Percentiles rank a stretch among this genome's conserved stretches.
Evolutionary conservation across 2,113 vertebrate species (phyloP).

Genomic region (Xiphophorus couchianus): DNA sequence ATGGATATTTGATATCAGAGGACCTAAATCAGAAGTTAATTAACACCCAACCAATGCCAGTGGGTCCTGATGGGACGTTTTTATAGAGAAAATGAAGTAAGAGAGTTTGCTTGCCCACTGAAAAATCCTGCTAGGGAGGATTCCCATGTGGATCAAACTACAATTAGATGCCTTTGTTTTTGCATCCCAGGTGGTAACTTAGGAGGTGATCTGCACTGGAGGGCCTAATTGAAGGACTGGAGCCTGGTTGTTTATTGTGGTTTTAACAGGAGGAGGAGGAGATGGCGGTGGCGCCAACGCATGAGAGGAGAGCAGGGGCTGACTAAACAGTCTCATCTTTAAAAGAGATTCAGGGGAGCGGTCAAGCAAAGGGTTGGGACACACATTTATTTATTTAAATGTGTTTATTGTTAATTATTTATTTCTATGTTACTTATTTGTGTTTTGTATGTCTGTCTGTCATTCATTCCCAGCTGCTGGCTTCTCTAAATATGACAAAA

Average conservation of each 20-base stretch:
- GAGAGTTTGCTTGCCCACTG: not conserved
- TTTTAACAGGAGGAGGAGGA: no score
- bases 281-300: not conserved
- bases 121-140: not conserved
- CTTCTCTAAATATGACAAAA: not conserved
- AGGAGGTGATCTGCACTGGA: no score
- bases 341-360: not conserved
- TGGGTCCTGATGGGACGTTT: not conserved
- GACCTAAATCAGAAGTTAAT: not conserved
- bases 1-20: not conserved
- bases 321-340: not conserved
- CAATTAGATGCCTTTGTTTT: not conserved
- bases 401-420: not conserved
- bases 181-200: slow-evolving; percentile 1
- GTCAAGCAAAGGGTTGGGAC: not conserved
- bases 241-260: no score
- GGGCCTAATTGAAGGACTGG: no score
- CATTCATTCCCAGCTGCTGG: not conserved
- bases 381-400: not conserved
- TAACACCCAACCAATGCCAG: not conserved
- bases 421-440: not conserved
- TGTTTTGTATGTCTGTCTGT: not conserved
- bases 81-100: not conserved
- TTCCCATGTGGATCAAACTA: not conserved
- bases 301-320: not conserved